Base-by-base conservation (phyloP, 1,140 invertebrate species). In the Rhagoletis zephyria region DNA sequence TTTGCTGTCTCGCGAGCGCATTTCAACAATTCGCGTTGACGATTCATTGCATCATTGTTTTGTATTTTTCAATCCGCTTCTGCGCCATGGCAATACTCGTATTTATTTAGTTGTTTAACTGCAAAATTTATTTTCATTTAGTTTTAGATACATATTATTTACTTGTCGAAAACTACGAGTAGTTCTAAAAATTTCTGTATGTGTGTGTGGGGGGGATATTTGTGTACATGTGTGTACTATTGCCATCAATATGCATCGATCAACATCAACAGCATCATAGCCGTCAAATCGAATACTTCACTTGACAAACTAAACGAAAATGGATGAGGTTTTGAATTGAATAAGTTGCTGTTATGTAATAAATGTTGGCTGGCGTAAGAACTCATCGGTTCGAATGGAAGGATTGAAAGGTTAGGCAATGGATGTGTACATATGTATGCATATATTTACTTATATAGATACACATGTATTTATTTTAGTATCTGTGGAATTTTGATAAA, bases 161-260 rank as follows among this genome's bases (percentile, higher is more conserved):
- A 30, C 48, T 81, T 56, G 16, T 9, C 74, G 16, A 81, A 74
- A 74, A 74, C 65, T 67, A 74, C 16, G 42, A 19, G 6, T 5
- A 16, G 45, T 2, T 81, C n/a, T 56, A 59, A 10, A 45, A 3
- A n/a, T 48, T 48, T 14, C 3, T 48, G 70, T 74, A 9, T 81
- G 1, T 51, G 45, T 56, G 42, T 30, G 30, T 30, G 30, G 30
- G 30, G 30, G 30, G 30, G 16, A 63, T 63, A n/a, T 7, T 56
- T 63, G n/a, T 14, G 61, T 14, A 63, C n/a, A 12, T 16, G 61
- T 56, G 19, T 81, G n/a, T 56, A 56, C 56, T 81, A 16, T 6
- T 14, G 85, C 60, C 90, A 91, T 90, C 91, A 91, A 91, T 91
- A 91, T 91, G 91, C 91, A 91, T 91, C 91, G 91, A 91, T 91